phyloP scores from a whole-genome alignment of 1,140 invertebrate genomes.

The Drosophila melanica region DNA sequence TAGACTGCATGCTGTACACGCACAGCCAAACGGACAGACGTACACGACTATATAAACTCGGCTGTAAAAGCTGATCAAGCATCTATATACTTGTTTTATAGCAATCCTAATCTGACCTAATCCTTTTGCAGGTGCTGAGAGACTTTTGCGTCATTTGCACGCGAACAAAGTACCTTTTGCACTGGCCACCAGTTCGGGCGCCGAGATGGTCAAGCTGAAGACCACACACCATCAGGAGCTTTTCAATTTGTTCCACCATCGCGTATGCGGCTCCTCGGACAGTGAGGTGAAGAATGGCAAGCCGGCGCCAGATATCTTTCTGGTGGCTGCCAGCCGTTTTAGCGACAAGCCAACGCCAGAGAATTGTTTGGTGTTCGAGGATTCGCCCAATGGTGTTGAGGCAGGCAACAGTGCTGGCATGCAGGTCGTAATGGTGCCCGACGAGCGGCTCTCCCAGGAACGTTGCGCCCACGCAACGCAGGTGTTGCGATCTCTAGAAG shows the following conservation, averaged over 20 bases:
- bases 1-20: too few species aligned
- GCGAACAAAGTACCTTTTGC: conserved; percentile 92
- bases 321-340: conserved; percentile 93
- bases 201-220: conserved; percentile 91
- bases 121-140: conserved; percentile 89
- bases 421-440: conserved; percentile 96
- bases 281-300: conserved; percentile 95
- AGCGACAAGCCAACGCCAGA: conserved; percentile 88
- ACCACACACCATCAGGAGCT: conserved; percentile 89
- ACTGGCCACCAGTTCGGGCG: conserved; percentile 94
- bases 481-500: conserved; percentile 89
- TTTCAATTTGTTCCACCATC: conserved; percentile 91
- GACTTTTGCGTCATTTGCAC: conserved; percentile 91
- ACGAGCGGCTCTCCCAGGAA: conserved; percentile 87
- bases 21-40: too few species aligned
- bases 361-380: conserved; percentile 96
- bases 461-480: conserved; percentile 88
- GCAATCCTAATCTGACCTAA: not conserved
- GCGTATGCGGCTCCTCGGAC: conserved; percentile 93
- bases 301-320: conserved; percentile 96
- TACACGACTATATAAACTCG: too few species aligned
- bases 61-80: not conserved
- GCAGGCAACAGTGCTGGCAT: conserved; percentile 92
- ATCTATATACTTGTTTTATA: too few species aligned
- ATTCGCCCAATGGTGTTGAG: conserved; percentile 94